Conservation (phyloP, 2,888 invertebrate species). For the Leptopilina myrica region DNA sequence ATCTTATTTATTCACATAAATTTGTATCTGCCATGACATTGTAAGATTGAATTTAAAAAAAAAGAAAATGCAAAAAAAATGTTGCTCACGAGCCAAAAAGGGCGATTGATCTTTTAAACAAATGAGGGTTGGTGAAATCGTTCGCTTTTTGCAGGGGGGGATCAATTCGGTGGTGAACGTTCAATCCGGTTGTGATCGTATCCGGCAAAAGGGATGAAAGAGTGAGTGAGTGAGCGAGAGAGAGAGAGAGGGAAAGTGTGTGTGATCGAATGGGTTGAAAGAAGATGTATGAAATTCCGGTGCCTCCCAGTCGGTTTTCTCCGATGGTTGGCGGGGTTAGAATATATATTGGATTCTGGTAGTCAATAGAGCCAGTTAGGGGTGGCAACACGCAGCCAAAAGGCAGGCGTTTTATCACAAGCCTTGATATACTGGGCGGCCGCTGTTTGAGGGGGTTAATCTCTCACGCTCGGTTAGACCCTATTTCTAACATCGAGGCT, state of each 20-base stretch:
- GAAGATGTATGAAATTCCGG: conserved; percentile 76
- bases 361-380: conserved; percentile 76
- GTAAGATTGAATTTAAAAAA: neutral
- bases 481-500: conserved; percentile 73
- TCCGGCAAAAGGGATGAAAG: conserved; percentile 49
- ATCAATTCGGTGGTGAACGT: conserved; percentile 76
- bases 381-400: conserved; percentile 72
- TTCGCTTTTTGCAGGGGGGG: conserved; percentile 70
- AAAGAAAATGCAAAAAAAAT: neutral
- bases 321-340: conserved; percentile 63
- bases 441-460: conserved; percentile 76
- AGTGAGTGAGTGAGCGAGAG: conserved; percentile 53
- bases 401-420: conserved; percentile 75
- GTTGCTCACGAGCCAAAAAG: conserved; percentile 17
- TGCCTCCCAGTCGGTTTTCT: conserved; percentile 74
- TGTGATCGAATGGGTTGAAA: conserved; percentile 65
- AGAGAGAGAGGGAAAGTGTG: conserved; percentile 47
- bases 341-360: conserved; percentile 76
- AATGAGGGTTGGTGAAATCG: conserved; percentile 43
- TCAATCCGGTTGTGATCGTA: conserved; percentile 73
- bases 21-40: neutral
- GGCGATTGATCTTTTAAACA: conserved; percentile 36
- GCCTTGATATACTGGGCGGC: conserved; percentile 76
- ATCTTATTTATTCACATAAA: no score
- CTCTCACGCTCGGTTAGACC: conserved; percentile 77